Evolutionary conservation across 2,113 vertebrate species (phyloP).

Genomic region (Prinia subflava): DNA sequence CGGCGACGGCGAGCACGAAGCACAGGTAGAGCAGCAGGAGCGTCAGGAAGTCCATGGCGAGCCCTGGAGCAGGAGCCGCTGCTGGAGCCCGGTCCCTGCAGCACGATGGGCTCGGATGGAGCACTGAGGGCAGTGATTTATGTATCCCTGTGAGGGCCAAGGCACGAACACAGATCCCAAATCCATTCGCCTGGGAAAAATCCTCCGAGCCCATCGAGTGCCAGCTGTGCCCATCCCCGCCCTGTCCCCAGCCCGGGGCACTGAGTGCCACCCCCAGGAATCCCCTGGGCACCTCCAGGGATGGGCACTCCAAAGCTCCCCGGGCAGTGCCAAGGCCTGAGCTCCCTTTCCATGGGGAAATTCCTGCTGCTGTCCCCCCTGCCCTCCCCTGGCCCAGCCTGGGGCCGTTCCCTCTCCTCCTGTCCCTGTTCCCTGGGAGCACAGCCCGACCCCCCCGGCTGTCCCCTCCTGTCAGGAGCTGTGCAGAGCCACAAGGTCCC

Average conservation of each 20-base stretch:
- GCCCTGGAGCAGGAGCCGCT: background rate
- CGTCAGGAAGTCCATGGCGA: slow-evolving; percentile 87
- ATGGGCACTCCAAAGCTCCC: background rate
- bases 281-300: background rate
- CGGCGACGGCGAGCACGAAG: slow-evolving; percentile 64
- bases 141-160: accelerated
- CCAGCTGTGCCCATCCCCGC: background rate
- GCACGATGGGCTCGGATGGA: background rate
- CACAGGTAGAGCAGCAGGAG: slow-evolving; percentile 82
- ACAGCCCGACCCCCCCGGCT: no score
- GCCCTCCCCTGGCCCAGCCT: no score
- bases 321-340: background rate
- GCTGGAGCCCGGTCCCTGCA: background rate
- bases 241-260: background rate
- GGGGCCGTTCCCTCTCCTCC: no score
- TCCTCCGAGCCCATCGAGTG: accelerated
- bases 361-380: background rate
- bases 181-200: background rate
- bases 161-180: background rate
- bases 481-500: no score
- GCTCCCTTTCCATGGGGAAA: background rate
- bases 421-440: no score
- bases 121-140: accelerated
- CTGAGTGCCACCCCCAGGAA: background rate
- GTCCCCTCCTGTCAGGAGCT: no score